Evolutionary conservation across 2,113 vertebrate genomes (phyloP).

Genomic region (Mesembrinibis cayennensis): DNA sequence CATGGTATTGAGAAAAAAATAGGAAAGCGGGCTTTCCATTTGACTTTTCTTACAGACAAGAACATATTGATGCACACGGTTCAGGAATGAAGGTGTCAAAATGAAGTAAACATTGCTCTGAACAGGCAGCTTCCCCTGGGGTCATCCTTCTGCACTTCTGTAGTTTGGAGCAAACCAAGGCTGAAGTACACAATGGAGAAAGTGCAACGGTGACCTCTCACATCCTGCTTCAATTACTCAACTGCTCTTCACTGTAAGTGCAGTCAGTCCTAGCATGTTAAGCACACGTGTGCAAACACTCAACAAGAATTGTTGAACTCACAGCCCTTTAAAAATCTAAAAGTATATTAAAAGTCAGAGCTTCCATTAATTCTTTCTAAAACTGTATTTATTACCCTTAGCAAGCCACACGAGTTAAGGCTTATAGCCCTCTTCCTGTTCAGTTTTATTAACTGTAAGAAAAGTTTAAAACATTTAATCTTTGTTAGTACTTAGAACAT

Average conservation of each 20-base stretch:
- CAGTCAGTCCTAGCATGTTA: neutral
- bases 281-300: neutral
- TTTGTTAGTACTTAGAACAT: neutral
- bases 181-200: neutral
- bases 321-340: neutral
- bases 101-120: neutral
- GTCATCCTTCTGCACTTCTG: neutral
- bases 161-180: neutral
- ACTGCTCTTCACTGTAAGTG: neutral
- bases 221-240: neutral
- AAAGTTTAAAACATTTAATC: neutral
- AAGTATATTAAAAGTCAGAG: neutral
- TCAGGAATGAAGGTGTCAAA: neutral
- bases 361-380: neutral
- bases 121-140: neutral
- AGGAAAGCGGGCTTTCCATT: neutral
- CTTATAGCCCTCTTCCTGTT: neutral
- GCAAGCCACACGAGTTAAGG: neutral
- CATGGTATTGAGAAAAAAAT: neutral
- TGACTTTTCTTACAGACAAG: neutral
- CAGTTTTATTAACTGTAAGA: neutral
- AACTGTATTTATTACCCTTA: neutral
- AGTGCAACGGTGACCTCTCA: neutral
- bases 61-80: neutral
- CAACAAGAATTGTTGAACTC: neutral